A percentile compares a stretch with the other conserved stretches of the same genome.
Conservation (phyloP, 2,888 invertebrate species). For the Thecophora atra region DNA sequence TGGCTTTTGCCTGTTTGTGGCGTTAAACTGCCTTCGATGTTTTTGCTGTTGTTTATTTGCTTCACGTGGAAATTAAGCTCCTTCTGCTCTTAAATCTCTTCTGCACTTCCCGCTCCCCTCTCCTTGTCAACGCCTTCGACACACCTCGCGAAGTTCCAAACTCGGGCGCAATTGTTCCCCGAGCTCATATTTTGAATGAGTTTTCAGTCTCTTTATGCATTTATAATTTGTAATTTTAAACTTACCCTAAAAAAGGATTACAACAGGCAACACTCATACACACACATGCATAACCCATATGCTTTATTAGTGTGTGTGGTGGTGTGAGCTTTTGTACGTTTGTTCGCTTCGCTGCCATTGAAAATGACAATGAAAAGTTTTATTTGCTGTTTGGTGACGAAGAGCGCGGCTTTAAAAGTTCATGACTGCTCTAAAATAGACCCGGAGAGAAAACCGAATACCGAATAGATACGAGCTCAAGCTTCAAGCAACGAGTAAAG, state of each 20-base stretch:
- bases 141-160: constrained; percentile 23
- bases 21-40: constrained; percentile 1
- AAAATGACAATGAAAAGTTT: constrained; percentile 39
- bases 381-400: neutral
- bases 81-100: neutral
- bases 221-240: constrained; percentile 60
- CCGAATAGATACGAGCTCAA: neutral
- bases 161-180: constrained; percentile 45
- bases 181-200: constrained; percentile 39
- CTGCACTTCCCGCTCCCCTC: neutral
- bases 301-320: constrained; percentile 3
- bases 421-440: neutral
- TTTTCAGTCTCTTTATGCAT: constrained; percentile 53
- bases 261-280: constrained; percentile 16
- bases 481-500: too few relatives aligned
- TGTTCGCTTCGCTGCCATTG: constrained; percentile 22
- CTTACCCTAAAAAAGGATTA: constrained; percentile 50
- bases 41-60: constrained; percentile 20
- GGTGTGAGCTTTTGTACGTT: neutral
- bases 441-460: neutral
- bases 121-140: neutral
- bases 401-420: neutral
- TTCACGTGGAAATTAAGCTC: constrained; percentile 39
- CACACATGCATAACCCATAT: neutral
- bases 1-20: constrained; percentile 6